Percentiles rank a stretch among this genome's conserved stretches.
Evolutionary conservation across 2,113 vertebrate genomes (phyloP).

Genomic region (Lophotis ruficrista): DNA sequence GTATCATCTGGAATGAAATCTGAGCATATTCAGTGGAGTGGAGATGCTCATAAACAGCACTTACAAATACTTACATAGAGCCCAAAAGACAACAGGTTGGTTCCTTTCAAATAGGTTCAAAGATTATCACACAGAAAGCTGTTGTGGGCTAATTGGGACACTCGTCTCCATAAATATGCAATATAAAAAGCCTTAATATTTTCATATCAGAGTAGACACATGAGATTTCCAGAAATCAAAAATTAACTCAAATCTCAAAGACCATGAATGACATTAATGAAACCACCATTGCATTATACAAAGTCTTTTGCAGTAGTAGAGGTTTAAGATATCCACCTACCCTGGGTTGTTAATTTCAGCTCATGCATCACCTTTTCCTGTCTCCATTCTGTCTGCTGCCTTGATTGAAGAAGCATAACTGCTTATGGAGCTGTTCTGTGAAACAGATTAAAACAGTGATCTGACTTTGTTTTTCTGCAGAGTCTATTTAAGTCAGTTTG

Average conservation of each 20-base stretch:
- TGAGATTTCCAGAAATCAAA: not conserved
- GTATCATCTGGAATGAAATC: not conserved
- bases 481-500: not conserved
- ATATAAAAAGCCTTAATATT: not conserved
- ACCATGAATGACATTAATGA: not conserved
- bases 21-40: not conserved
- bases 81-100: not conserved
- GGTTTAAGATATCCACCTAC: constrained; percentile 1
- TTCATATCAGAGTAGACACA: not conserved
- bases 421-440: not conserved
- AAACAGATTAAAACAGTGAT: not conserved
- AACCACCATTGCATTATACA: not conserved
- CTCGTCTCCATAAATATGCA: not conserved
- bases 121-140: not conserved
- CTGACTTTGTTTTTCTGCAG: not conserved
- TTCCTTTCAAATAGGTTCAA: not conserved
- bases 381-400: not conserved
- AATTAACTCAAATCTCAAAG: not conserved
- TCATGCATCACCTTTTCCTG: not conserved
- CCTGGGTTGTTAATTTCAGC: not conserved
- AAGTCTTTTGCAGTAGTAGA: not conserved
- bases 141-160: not conserved
- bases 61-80: not conserved
- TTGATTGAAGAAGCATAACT: constrained; percentile 7
- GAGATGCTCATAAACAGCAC: not conserved